phyloP scores from a whole-genome alignment of 2,888 invertebrate genomes.

The Yponomeuta plumbellus region DNA sequence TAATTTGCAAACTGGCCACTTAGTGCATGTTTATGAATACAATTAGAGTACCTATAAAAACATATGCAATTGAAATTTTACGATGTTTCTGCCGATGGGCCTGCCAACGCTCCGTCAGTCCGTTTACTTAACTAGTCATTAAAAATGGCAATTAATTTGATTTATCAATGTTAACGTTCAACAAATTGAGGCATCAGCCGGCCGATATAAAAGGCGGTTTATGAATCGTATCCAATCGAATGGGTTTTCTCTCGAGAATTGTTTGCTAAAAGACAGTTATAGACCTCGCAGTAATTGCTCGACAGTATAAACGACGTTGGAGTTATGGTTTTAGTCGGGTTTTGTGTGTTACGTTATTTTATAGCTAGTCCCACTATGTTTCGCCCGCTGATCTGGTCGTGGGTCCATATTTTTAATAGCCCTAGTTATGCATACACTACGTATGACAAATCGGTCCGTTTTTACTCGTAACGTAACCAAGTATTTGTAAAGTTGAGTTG shows the following conservation, averaged over 20 bases:
- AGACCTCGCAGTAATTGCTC: neutral
- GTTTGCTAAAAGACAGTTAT: constrained; percentile 21
- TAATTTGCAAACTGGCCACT: neutral
- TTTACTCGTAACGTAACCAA: too few species aligned
- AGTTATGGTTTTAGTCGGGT: constrained; percentile 5
- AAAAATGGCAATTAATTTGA: neutral
- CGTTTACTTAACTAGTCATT: neutral
- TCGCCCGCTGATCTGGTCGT: neutral
- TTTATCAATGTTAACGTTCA: constrained; percentile 2
- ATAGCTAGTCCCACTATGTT: neutral
- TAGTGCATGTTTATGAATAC: neutral
- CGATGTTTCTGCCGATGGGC: neutral
- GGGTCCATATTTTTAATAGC: neutral
- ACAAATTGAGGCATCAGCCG: constrained; percentile 23
- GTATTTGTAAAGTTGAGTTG: too few species aligned
- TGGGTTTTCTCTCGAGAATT: constrained; percentile 17
- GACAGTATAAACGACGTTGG: neutral
- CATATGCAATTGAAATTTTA: constrained; percentile 2
- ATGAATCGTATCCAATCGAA: constrained; percentile 24
- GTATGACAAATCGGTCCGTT: too few species aligned
- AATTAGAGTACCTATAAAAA: neutral
- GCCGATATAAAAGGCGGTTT: constrained; percentile 23
- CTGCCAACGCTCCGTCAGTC: neutral
- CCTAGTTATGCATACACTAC: too few species aligned
- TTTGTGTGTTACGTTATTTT: constrained; percentile 15